Evolutionary conservation across 2,888 invertebrate genomes (phyloP).

Genomic region (Xestia ashworthii): DNA sequence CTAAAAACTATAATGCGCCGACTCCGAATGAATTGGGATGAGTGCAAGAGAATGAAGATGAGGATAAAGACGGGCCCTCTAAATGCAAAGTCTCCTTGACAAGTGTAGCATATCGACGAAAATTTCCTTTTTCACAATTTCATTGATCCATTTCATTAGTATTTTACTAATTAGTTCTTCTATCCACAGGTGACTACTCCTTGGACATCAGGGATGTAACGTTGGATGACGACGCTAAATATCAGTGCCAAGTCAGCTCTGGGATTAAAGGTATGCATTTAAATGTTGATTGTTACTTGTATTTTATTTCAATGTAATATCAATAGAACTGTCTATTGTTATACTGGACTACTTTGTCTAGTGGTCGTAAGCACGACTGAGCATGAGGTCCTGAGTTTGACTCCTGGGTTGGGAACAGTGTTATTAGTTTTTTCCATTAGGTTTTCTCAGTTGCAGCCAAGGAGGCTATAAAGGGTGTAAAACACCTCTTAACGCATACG

Average conservation of each 20-base stretch:
- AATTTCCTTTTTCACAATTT: not conserved
- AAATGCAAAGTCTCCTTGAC: not conserved
- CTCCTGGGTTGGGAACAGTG: too few species aligned
- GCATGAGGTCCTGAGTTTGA: too few species aligned
- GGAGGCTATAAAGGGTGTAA: too few species aligned
- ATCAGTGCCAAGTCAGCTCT: conserved; percentile 98
- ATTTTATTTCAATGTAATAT: not conserved
- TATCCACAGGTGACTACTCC: conserved; percentile 95
- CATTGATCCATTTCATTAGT: not conserved
- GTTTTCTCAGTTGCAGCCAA: too few species aligned
- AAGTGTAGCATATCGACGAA: not conserved
- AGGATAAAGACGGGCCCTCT: not conserved
- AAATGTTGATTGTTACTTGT: not conserved
- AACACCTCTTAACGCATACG: too few species aligned
- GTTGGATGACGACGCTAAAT: conserved; percentile 97
- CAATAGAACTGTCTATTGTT: too few species aligned
- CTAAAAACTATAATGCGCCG: too few species aligned
- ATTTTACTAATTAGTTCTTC: conserved; percentile 11
- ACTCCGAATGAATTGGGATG: too few species aligned
- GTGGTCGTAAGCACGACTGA: too few species aligned
- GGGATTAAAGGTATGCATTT: conserved; percentile 90
- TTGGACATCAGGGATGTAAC: conserved; percentile 97
- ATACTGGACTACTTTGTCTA: too few species aligned
- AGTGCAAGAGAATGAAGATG: too few species aligned
- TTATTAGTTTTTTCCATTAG: too few species aligned